Evolutionary conservation across 2,888 invertebrate genomes (phyloP).

Genomic region (Cremastinae sp.): DNA sequence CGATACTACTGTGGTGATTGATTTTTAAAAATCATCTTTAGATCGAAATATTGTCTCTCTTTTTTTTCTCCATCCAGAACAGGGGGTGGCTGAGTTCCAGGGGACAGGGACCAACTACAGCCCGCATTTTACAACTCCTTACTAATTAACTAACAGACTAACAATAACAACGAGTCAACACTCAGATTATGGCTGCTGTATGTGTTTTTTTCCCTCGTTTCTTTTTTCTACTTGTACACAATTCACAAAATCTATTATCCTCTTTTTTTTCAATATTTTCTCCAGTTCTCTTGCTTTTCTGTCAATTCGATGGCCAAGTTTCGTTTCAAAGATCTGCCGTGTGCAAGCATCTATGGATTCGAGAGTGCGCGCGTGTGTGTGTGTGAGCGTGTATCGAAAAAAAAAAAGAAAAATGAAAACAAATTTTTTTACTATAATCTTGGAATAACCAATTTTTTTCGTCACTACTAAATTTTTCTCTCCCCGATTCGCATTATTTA

Average conservation of each 20-base stretch:
- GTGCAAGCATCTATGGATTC: slow-evolving; percentile 44
- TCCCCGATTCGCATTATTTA: slow-evolving; percentile 41
- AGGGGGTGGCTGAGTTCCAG: slow-evolving; percentile 79
- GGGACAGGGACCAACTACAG: slow-evolving; percentile 80
- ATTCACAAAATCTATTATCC: slow-evolving; percentile 42
- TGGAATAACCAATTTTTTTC: slow-evolving; percentile 54
- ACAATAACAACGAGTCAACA: slow-evolving; percentile 81
- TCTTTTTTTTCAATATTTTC: slow-evolving; percentile 63
- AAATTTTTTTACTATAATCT: slow-evolving; percentile 32
- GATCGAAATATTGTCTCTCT: slow-evolving; percentile 64
- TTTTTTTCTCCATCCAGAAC: slow-evolving; percentile 77
- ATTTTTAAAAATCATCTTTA: slow-evolving; percentile 59
- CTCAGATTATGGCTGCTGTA: slow-evolving; percentile 71
- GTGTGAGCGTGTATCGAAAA: slow-evolving; percentile 40
- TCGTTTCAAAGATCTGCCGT: slow-evolving; percentile 46
- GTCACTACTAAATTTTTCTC: slow-evolving; percentile 40
- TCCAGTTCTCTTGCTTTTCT: slow-evolving; percentile 75
- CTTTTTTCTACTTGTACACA: slow-evolving; percentile 36
- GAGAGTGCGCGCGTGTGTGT: slow-evolving; percentile 45
- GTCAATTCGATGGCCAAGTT: slow-evolving; percentile 68
- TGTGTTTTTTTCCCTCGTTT: slow-evolving; percentile 38
- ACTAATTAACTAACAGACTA: slow-evolving; percentile 81
- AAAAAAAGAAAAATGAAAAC: slow-evolving; percentile 43
- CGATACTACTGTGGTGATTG: slow-evolving; percentile 56
- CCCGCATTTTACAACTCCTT: slow-evolving; percentile 80